Base-by-base conservation (phyloP, 1,140 invertebrate species). In the Aphaenogaster rudis region DNA sequence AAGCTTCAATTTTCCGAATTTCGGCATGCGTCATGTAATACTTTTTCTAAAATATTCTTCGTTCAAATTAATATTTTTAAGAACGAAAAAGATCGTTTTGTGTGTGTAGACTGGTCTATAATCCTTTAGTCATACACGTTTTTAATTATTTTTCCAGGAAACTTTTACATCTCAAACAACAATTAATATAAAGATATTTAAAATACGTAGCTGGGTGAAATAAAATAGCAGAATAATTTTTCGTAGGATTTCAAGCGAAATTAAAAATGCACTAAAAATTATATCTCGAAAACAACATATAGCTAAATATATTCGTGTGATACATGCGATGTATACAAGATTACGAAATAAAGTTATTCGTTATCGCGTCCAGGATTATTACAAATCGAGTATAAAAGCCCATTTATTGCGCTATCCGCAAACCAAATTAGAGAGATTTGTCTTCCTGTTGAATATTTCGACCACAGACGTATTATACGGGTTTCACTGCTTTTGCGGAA, bases 371-470 rank as follows among this genome's bases (percentile, higher is more conserved):
- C 7, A 50, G 28, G 15, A 52, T 79, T 76, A 59, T 2, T 67
- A 52, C 1, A 52, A 78, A 78, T 64, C 39, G 57, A 64, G 21
- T 64, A 33, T n/a, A 45, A 78, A 78, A 48, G 42, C 28, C 4
- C 28, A 78, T 64, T 45, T 78, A 78, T 36, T 28, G 9, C 5
- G 33, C 57, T 17, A 28, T 33, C 21, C 61, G n/a, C 48, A 52
- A 28, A 42, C 17, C 33, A 52, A 69, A 52, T 80, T 67, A 67
- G 21, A 81, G 13, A 57, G 64, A 63, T 81, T 71, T 71, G 33
- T 71, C 66, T 54, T 42, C 2, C 64, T 28, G n/a, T 33, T 8
- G 39, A 5, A 45, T 81, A 57, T 81, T 69, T 69, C 9, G 9
- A 57, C n/a, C n/a, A 50, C 21, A 66, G 15, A 61, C 1, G 13